Conservation (phyloP, 2,797 vertebrate species). For the Meda fulgida region DNA sequence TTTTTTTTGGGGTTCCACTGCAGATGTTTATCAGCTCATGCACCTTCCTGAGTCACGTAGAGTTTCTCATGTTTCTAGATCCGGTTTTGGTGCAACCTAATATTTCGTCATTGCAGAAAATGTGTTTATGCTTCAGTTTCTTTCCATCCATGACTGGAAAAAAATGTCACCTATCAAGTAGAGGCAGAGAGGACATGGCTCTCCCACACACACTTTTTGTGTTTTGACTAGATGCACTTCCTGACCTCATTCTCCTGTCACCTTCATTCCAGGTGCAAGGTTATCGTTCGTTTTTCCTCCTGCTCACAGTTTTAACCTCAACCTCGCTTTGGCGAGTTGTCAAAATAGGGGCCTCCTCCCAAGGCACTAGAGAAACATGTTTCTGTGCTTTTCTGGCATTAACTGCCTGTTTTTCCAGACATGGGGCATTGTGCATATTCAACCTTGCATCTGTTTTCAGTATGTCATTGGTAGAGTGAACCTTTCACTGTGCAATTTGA, state of each 20-base stretch:
- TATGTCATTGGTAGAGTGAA: not conserved
- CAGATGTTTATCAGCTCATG: constrained; percentile 24
- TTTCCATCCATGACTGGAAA: constrained; percentile 1
- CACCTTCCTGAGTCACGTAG: constrained; percentile 24
- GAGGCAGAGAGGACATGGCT: constrained; percentile 13
- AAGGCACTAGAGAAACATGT: not conserved
- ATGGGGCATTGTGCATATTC: not conserved
- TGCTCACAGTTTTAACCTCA: constrained; percentile 27
- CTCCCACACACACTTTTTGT: constrained; percentile 24
- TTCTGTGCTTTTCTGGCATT: constrained; percentile 20
- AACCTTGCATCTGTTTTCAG: not conserved
- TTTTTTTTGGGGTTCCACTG: not conserved
- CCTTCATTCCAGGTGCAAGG: constrained; percentile 10
- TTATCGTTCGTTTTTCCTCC: not conserved
- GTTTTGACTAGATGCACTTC: constrained; percentile 34
- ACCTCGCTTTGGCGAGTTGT: not conserved
- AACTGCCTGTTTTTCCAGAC: not conserved
- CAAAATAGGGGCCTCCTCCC: constrained; percentile 19
- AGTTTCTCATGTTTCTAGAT: not conserved
- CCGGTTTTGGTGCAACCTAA: not conserved
- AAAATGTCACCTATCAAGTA: not conserved
- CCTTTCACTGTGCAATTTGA: not conserved
- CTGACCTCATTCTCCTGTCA: constrained; percentile 36
- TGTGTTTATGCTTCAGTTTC: not conserved
- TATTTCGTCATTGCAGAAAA: constrained; percentile 23